Evolutionary conservation across 1,140 invertebrate genomes (phyloP).

Genomic region (Neuroterus valhalla): DNA sequence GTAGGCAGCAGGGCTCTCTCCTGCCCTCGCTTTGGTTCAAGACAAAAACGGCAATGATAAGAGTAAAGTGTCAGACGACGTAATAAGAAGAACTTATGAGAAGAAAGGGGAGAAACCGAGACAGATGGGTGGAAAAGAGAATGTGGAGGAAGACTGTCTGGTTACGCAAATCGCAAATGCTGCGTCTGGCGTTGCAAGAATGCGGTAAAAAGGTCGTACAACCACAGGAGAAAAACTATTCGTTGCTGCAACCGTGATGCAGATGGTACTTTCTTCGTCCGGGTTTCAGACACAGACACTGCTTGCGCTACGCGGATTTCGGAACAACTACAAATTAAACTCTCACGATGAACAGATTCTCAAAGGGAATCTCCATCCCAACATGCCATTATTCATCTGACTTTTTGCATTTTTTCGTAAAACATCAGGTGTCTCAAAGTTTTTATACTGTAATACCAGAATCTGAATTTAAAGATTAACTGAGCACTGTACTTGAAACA

Average conservation of each 20-base stretch:
- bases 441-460: too few species aligned
- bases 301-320: neutral
- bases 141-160: conserved; percentile 45
- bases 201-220: conserved; percentile 61
- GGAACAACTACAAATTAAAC: conserved; percentile 11
- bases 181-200: conserved; percentile 56
- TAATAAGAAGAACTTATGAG: conserved; percentile 42
- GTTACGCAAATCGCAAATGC: conserved; percentile 66
- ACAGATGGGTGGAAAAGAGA: conserved; percentile 40
- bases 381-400: too few species aligned
- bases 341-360: conserved; percentile 26
- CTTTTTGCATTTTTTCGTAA: too few species aligned
- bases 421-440: too few species aligned
- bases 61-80: conserved; percentile 50
- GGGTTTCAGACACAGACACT: neutral
- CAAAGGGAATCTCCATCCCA: neutral
- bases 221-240: conserved; percentile 51
- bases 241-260: conserved; percentile 49
- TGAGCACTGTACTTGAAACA: too few species aligned
- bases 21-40: neutral
- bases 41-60: conserved; percentile 6
- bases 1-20: neutral
- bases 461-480: too few species aligned
- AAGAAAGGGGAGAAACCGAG: conserved; percentile 26
- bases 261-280: conserved; percentile 49